Evolutionary conservation across 2,888 invertebrate species (phyloP).

Genomic region (Steinernema carpocapsae): DNA sequence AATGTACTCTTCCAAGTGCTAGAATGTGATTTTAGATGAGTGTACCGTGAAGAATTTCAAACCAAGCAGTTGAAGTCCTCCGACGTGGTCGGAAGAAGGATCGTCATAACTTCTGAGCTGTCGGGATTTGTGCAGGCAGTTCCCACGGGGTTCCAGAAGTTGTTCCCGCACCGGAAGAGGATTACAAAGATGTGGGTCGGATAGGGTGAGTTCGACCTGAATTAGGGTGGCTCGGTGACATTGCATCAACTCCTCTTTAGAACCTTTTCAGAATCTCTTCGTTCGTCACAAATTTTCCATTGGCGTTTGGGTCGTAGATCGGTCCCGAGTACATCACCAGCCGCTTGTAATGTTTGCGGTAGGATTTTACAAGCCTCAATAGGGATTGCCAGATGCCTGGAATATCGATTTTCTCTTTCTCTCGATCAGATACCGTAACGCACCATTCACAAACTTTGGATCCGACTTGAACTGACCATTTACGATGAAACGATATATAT

Average conservation of each 20-base stretch:
- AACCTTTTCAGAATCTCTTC: conserved; percentile 16
- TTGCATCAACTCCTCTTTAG: neutral
- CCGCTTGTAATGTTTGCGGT: conserved; percentile 46
- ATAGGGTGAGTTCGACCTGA: neutral
- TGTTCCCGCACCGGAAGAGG: conserved; percentile 44
- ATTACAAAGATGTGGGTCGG: conserved; percentile 52
- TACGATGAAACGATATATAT: conserved; percentile 46
- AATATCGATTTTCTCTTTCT: conserved; percentile 13
- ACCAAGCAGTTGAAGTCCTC: conserved; percentile 53
- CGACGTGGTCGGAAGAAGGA: conserved; percentile 47
- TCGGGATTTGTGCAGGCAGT: conserved; percentile 43
- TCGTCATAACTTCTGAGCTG: conserved; percentile 44
- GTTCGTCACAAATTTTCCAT: neutral
- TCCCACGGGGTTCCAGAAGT: conserved; percentile 29
- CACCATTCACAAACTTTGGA: neutral
- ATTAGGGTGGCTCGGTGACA: neutral
- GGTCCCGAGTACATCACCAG: conserved; percentile 32
- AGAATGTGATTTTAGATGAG: conserved; percentile 23
- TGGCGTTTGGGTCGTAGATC: conserved; percentile 23
- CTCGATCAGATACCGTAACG: neutral
- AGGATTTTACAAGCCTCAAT: conserved; percentile 40
- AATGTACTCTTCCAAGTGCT: conserved; percentile 50
- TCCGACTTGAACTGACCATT: conserved; percentile 44
- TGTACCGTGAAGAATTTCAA: neutral
- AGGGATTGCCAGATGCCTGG: conserved; percentile 47